Evolutionary conservation across 1,140 invertebrate species (phyloP), one percentile per base, ranked within the genome.

Genomic region (Pygmarrhopalites habei): DNA sequence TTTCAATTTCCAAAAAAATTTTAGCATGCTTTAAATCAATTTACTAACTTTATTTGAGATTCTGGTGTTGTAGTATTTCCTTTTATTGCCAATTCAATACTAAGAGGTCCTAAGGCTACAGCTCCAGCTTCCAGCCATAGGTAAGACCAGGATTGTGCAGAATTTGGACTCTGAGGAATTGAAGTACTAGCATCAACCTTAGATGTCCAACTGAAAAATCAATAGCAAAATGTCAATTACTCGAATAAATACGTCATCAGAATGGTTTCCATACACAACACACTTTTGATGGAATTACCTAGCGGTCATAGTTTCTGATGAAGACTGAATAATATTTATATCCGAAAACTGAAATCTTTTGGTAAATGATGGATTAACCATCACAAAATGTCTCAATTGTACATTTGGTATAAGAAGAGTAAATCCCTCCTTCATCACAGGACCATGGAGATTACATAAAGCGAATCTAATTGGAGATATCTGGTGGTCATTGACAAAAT

Each of bases 91-190:
- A 90, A 86, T 79, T 98, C 93, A n/a, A 96, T 79, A 66, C 92
- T 82, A 25, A 98, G 80, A 15, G 94, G 92, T 2, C 94, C 94
- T 56, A 97, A 78, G 17, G 86, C 86, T 0, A 95, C 78, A n/a
- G 86, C 88, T 3, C 92, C 93, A 4, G 94, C 90, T 75, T 97
- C 94, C 1, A 98, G 80, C 94, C 94, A 98, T 58, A 86, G 81
- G 66, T 90, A 88, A 44, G 77, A 81, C 53, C 82, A 68, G 0
- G 65, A 67, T 12, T 61, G 63, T 23, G 49, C 57, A 1, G 65
- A 67, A 0, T 65, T 63, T 0, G 69, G 69, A 29, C 65, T 68
- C 60, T 67, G 65, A 1, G 65, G 68, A 17, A 60, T 52, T 7
- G 68, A 66, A 3, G 64, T 66, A 26, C 53, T 64, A 1, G 62